These are phyloP conservation scores for Tricholauxania praeusta DNA, from an alignment of 2,888 invertebrate species.

Conservation along the genomic window DNA sequence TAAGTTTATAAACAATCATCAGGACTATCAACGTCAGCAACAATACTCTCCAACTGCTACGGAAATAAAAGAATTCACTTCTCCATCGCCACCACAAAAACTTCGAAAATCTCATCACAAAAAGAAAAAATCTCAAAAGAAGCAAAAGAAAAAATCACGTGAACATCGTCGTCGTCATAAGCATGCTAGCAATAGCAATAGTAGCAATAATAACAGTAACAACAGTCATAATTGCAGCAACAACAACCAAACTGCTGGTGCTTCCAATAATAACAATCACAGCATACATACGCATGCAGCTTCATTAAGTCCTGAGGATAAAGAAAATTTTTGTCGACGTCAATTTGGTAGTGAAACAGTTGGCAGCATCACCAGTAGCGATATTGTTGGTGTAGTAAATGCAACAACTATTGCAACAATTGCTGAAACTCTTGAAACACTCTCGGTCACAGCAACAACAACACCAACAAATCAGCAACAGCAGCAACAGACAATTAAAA, in stretches of 20 bases:
- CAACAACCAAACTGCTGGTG: slow-evolving; percentile 35
- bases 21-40: slow-evolving; percentile 37
- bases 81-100: slow-evolving; percentile 45
- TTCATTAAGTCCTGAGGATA: slow-evolving; percentile 62
- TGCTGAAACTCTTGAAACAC: slow-evolving; percentile 23
- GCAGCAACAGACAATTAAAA: slow-evolving; percentile 3
- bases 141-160: slow-evolving; percentile 61
- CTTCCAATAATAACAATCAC: slow-evolving; percentile 27
- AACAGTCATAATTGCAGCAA: slow-evolving; percentile 31
- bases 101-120: slow-evolving; percentile 55
- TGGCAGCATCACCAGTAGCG: slow-evolving; percentile 53
- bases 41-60: slow-evolving; percentile 36
- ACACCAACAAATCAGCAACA: slow-evolving; percentile 22
- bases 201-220: slow-evolving; percentile 32
- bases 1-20: slow-evolving; percentile 37
- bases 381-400: slow-evolving; percentile 51
- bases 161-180: slow-evolving; percentile 62
- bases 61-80: slow-evolving; percentile 43
- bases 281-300: slow-evolving; percentile 48
- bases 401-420: slow-evolving; percentile 52
- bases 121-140: slow-evolving; percentile 62
- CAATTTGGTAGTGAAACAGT: slow-evolving; percentile 48
- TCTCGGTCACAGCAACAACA: slow-evolving; percentile 14
- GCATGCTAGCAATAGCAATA: slow-evolving; percentile 50
- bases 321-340: slow-evolving; percentile 62